Conservation (phyloP, 1,140 invertebrate genomes). For the Ips typographus region DNA sequence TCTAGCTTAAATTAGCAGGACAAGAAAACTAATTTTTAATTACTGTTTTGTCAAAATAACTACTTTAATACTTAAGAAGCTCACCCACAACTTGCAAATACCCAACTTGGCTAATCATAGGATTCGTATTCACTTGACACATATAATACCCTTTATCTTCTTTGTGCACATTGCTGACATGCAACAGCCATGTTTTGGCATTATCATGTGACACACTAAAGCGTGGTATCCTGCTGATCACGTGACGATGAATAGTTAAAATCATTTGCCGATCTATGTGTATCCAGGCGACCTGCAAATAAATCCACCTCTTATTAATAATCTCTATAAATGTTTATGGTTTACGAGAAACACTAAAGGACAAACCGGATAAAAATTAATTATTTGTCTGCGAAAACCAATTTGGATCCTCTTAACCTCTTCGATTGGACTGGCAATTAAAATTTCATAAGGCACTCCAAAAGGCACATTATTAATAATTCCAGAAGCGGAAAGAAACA, state of each 20-base stretch:
- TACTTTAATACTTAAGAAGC: slow-evolving; percentile 40
- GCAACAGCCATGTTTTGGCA: slow-evolving; percentile 87
- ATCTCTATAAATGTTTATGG: too few species aligned
- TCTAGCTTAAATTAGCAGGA: too few species aligned
- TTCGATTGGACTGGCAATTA: too few species aligned
- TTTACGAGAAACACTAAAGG: too few species aligned
- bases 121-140: slow-evolving; percentile 94
- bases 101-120: slow-evolving; percentile 92
- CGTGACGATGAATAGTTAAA: slow-evolving; percentile 85
- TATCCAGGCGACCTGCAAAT: slow-evolving; percentile 85
- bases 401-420: too few species aligned
- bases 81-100: slow-evolving; percentile 93
- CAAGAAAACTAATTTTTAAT: too few species aligned
- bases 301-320: neutral
- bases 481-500: too few species aligned
- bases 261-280: slow-evolving; percentile 94
- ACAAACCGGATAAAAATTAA: too few species aligned
- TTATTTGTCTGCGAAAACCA: too few species aligned
- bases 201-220: slow-evolving; percentile 89
- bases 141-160: slow-evolving; percentile 89
- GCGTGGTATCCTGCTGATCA: slow-evolving; percentile 81
- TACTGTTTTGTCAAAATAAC: too few species aligned
- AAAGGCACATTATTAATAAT: too few species aligned
- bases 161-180: slow-evolving; percentile 84
- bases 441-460: too few species aligned